A percentile compares a stretch with the other conserved stretches of the same genome.
These are phyloP conservation scores for Trilocha varians DNA, from an alignment of 2,888 invertebrate genomes.

Conservation along the genomic window DNA sequence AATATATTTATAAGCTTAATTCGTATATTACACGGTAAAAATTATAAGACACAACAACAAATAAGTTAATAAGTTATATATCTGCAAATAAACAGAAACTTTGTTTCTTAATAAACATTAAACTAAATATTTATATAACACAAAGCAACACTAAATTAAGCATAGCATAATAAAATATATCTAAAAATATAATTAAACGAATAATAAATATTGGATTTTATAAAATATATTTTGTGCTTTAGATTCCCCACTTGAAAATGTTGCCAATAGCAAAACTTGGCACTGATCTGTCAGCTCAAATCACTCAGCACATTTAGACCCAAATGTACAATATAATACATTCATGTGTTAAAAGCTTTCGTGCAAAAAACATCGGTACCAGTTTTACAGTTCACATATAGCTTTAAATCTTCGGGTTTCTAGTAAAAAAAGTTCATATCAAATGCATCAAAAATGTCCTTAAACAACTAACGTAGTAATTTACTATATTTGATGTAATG, in stretches of 20 bases:
- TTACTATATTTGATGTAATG: constrained; percentile 54
- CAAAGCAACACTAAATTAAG: constrained; percentile 70
- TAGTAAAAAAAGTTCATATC: constrained; percentile 74
- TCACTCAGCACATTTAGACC: constrained; percentile 71
- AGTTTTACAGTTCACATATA: constrained; percentile 63
- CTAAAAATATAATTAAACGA: constrained; percentile 41
- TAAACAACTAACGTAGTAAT: constrained; percentile 70
- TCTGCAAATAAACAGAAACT: constrained; percentile 64
- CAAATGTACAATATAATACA: constrained; percentile 74
- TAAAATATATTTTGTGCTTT: constrained; percentile 50
- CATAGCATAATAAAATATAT: constrained; percentile 61
- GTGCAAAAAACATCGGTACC: constrained; percentile 65
- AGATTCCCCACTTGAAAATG: constrained; percentile 32
- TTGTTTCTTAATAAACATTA: constrained; percentile 64
- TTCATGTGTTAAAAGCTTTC: constrained; percentile 63
- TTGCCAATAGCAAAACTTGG: constrained; percentile 72
- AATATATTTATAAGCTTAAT: constrained; percentile 30
- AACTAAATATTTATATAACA: constrained; percentile 63
- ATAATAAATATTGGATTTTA: constrained; percentile 22
- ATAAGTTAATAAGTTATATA: constrained; percentile 69
- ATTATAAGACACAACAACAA: constrained; percentile 64
- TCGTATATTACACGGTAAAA: constrained; percentile 37
- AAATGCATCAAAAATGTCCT: constrained; percentile 74
- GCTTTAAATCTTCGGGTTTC: constrained; percentile 59
- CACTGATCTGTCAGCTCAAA: constrained; percentile 65